Base-by-base conservation (phyloP, 1,140 invertebrate species). In the Acyrthosiphon pisum region DNA sequence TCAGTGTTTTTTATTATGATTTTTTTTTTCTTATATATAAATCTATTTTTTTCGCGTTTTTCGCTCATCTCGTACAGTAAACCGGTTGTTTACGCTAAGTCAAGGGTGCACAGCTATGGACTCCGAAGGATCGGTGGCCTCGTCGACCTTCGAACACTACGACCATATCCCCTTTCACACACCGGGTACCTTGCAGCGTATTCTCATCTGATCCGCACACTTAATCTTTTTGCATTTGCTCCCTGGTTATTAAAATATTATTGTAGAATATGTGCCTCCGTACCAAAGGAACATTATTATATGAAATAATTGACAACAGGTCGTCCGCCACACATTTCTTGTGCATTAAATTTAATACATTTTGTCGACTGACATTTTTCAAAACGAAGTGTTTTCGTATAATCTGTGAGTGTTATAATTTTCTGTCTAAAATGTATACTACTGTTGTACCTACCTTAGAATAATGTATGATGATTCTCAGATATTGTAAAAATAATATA, bases 41-140 rank as follows among this genome's bases (percentile, higher is more conserved):
- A 30, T 37, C 9, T 60, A 37, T 37, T 50, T 87, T 35, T 30
- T 37, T 35, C 26, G n/a, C 87, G n/a, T 53, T 53, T 89, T 53
- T 50, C 48, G 35, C 50, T 89, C 88, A 26, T 89, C 50, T 89
- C 22, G 35, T 26, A 37, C 20, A 9, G 11, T 1, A 86, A 93
- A 93, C 91, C 91, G 91, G 91, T 93, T 86, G 35, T 86, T 53
- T 30, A 37, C 50, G 46, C 48, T 86, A 93, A 84, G 91, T 93
- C 91, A 93, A 93, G 91, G 91, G 91, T 86, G 91, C 91, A 41
- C 91, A 2, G 41, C 44, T 46, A 93, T 93, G 50, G 46, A 81
- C 90, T 48, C 56, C 20, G 68, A 92, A 92, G 91, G 91, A 92
- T 76, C 60, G 68, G 91, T 81, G n/a, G 60, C 76, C 91, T 92